A percentile compares a stretch with the other conserved stretches of the same genome.
phyloP scores from a whole-genome alignment of 2,113 vertebrate genomes.

The Ursus arctos region DNA sequence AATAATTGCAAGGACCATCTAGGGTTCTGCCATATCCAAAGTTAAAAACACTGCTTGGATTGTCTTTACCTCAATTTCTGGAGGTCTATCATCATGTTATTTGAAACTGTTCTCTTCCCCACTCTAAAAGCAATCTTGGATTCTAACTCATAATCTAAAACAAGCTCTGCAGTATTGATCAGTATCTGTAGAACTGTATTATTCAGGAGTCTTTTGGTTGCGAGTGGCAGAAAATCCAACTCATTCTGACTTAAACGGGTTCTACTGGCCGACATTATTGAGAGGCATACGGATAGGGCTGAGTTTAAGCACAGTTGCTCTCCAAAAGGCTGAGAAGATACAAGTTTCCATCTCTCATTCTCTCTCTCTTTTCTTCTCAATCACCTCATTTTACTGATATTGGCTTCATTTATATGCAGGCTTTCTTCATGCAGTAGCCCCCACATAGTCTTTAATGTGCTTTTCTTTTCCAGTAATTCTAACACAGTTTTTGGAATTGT shows the following conservation, averaged over 20 bases:
- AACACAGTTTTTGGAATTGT: neutral
- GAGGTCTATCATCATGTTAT: neutral
- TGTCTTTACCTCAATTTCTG: neutral
- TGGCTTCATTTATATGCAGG: neutral
- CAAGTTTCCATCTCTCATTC: neutral
- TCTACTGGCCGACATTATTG: neutral
- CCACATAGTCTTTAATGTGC: neutral
- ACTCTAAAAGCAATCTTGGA: neutral
- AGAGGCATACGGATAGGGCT: neutral
- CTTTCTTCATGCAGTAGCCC: neutral
- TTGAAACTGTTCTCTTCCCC: neutral
- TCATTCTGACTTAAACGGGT: neutral
- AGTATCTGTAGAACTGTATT: neutral
- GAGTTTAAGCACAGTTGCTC: neutral
- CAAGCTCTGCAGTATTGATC: neutral
- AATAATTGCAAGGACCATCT: neutral
- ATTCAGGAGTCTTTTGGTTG: neutral
- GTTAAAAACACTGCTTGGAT: neutral
- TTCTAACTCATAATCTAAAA: conserved; percentile 9
- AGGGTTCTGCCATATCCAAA: neutral
- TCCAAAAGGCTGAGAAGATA: neutral
- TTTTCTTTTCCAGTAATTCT: neutral
- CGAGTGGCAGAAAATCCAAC: neutral
- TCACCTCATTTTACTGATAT: neutral
- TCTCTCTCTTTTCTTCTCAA: neutral